A percentile compares a stretch with the other conserved stretches of the same genome.
These are phyloP conservation scores for Antheraea mylitta DNA, from an alignment of 1,140 invertebrate species.

Conservation along the genomic window DNA sequence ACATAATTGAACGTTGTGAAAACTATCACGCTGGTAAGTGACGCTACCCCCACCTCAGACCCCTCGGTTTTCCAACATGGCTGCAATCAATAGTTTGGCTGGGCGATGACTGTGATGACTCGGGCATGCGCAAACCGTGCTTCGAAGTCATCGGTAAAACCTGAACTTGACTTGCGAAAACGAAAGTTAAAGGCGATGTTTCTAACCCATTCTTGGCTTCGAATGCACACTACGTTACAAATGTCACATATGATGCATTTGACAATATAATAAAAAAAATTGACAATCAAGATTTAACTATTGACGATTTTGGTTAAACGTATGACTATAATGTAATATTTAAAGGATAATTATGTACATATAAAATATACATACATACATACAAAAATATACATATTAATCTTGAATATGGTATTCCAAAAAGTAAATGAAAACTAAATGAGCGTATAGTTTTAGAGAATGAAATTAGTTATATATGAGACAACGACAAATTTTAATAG, in stretches of 20 bases:
- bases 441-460: neutral
- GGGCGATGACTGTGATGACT: slow-evolving; percentile 78
- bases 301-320: neutral
- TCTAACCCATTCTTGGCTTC: slow-evolving; percentile 70
- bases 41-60: slow-evolving; percentile 48
- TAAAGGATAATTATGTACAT: too few relatives aligned
- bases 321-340: neutral
- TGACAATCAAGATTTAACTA: neutral
- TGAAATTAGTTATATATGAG: neutral
- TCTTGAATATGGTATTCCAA: neutral
- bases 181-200: slow-evolving; percentile 75
- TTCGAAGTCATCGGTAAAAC: slow-evolving; percentile 70
- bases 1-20: slow-evolving; percentile 76
- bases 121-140: slow-evolving; percentile 58
- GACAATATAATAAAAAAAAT: neutral
- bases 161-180: slow-evolving; percentile 78
- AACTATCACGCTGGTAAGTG: slow-evolving; percentile 76
- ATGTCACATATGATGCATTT: neutral
- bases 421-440: neutral
- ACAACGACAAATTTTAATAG: neutral
- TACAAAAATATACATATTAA: too few relatives aligned
- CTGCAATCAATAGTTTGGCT: slow-evolving; percentile 76
- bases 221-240: slow-evolving; percentile 42
- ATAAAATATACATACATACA: too few relatives aligned
- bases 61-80: slow-evolving; percentile 70